phyloP scores from a whole-genome alignment of 2,113 vertebrate species.

The Leptocoma aspasia region DNA sequence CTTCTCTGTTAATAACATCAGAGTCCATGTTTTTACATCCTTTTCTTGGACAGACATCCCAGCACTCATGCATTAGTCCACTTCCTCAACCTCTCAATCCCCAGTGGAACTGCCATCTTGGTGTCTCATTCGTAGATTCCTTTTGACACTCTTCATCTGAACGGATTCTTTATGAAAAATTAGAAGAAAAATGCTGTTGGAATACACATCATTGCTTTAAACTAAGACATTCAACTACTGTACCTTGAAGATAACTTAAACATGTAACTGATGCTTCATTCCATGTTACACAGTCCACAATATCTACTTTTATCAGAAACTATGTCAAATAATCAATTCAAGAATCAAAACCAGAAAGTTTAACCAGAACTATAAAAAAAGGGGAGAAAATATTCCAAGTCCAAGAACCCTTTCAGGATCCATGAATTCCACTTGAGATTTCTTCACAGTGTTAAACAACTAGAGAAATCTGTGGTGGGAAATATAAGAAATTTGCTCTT shows the following conservation, averaged over 20 bases:
- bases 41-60: constrained; percentile 73
- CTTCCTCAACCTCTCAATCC: constrained; percentile 74
- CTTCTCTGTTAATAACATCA: constrained; percentile 71
- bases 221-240: constrained; percentile 64
- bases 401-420: background rate
- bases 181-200: constrained; percentile 87
- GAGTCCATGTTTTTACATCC: constrained; percentile 72
- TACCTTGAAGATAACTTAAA: constrained; percentile 57
- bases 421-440: background rate
- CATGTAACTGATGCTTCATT: background rate
- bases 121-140: constrained; percentile 86
- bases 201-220: constrained; percentile 80
- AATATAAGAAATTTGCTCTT: background rate
- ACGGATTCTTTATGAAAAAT: constrained; percentile 91
- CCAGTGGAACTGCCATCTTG: constrained; percentile 86
- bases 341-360: background rate
- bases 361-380: background rate
- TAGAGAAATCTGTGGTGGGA: background rate
- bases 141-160: constrained; percentile 87
- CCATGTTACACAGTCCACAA: background rate
- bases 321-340: background rate
- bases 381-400: background rate
- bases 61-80: constrained; percentile 76
- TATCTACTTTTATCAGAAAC: background rate
- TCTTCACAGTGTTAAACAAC: background rate